A percentile compares a stretch with the other conserved stretches of the same genome.
Evolutionary conservation across 2,113 vertebrate genomes (phyloP).

Genomic region (Pluvialis apricaria): DNA sequence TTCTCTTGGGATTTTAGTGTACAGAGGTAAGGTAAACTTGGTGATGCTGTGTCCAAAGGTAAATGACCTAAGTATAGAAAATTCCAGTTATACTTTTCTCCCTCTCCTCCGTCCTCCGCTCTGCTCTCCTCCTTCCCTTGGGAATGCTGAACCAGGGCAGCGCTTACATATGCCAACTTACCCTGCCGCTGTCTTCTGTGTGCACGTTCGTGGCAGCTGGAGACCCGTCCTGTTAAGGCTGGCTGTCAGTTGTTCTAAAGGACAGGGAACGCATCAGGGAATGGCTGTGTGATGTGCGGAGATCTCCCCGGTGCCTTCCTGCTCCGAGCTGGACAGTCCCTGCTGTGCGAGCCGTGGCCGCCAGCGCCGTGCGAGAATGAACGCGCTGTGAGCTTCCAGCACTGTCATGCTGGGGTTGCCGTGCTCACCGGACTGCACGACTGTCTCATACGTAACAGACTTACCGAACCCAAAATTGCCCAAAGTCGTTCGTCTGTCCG

Average conservation of each 20-base stretch:
- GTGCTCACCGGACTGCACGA: background rate
- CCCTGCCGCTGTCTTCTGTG: background rate
- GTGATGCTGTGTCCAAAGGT: background rate
- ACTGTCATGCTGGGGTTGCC: background rate
- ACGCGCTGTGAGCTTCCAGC: background rate
- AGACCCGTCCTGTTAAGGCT: accelerated
- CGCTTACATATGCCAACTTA: background rate
- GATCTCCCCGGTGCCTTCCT: background rate
- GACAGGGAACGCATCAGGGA: background rate
- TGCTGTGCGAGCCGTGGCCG: background rate
- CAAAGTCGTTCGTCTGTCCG: background rate
- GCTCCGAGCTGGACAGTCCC: background rate
- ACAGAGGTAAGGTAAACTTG: background rate
- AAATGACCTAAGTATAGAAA: background rate
- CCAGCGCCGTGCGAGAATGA: accelerated
- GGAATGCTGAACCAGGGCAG: background rate
- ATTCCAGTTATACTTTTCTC: background rate
- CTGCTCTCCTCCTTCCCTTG: background rate
- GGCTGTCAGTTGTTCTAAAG: background rate
- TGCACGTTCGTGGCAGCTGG: background rate
- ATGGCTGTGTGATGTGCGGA: accelerated
- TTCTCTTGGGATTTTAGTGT: background rate
- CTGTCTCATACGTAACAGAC: background rate
- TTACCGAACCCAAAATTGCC: background rate
- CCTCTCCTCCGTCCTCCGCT: background rate